Conservation (phyloP, 2,797 vertebrate species). For the Ataeniobius toweri region DNA sequence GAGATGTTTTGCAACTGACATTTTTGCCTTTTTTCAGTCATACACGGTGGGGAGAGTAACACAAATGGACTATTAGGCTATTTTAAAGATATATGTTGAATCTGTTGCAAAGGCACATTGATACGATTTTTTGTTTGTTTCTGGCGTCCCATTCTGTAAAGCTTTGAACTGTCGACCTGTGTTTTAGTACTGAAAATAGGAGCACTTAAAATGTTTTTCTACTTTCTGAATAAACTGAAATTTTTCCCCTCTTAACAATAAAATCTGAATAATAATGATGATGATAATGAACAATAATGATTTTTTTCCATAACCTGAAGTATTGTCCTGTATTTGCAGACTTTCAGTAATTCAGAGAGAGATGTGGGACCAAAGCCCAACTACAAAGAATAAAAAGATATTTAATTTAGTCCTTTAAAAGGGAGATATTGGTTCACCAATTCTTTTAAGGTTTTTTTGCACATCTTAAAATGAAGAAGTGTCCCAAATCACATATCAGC, state of each 20-base stretch:
- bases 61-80: too few species aligned
- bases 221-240: neutral
- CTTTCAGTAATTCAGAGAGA: too few species aligned
- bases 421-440: neutral
- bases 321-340: too few species aligned
- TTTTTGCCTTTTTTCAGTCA: constrained; percentile 3
- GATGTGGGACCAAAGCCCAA: too few species aligned
- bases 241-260: too few species aligned
- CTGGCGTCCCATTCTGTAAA: neutral
- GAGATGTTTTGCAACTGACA: constrained; percentile 19
- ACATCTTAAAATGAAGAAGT: neutral
- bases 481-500: neutral
- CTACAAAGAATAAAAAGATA: too few species aligned
- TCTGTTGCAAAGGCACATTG: neutral
- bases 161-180: neutral
- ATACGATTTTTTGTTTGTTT: neutral
- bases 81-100: too few species aligned
- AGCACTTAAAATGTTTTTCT: neutral
- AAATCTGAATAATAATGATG: too few species aligned
- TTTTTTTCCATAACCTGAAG: too few species aligned
- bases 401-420: neutral
- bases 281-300: too few species aligned
- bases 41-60: neutral
- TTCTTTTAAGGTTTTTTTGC: neutral
- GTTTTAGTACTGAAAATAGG: neutral